A percentile compares a stretch with the other conserved stretches of the same genome.
These are phyloP conservation scores for Sitodiplosis mosellana DNA, from an alignment of 1,140 invertebrate species.

Conservation along the genomic window DNA sequence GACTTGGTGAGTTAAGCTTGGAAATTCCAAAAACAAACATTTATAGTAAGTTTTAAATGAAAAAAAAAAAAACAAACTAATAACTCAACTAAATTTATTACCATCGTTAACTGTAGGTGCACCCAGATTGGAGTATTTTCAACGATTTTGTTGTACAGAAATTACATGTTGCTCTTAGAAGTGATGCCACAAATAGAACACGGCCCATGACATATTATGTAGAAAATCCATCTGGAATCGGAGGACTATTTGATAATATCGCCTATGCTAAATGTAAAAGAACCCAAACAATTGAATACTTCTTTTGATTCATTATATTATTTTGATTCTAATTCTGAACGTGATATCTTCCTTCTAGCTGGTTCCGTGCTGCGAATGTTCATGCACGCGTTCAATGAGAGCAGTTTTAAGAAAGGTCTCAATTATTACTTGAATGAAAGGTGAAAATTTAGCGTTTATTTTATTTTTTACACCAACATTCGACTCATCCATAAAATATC, in stretches of 20 bases:
- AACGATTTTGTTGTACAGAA: slow-evolving; percentile 56
- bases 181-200: slow-evolving; percentile 41
- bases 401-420: not conserved
- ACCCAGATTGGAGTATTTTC: slow-evolving; percentile 53
- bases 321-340: not conserved
- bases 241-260: slow-evolving; percentile 59
- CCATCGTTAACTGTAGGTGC: slow-evolving; percentile 23
- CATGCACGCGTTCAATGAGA: not conserved
- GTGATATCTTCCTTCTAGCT: not conserved
- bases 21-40: not conserved
- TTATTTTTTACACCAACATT: not conserved
- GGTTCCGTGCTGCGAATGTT: not conserved
- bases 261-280: slow-evolving; percentile 47
- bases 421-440: not conserved
- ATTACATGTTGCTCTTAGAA: slow-evolving; percentile 38
- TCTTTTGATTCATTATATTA: not conserved
- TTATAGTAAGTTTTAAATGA: slow-evolving; percentile 5
- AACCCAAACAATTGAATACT: not conserved
- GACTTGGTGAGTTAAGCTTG: slow-evolving; percentile 17
- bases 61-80: not conserved
- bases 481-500: not conserved
- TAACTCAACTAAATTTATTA: not conserved
- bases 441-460: not conserved
- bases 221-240: slow-evolving; percentile 48
- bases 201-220: slow-evolving; percentile 62